Conservation (phyloP, 2,113 vertebrate genomes). For the Stigmatopora nigra region DNA sequence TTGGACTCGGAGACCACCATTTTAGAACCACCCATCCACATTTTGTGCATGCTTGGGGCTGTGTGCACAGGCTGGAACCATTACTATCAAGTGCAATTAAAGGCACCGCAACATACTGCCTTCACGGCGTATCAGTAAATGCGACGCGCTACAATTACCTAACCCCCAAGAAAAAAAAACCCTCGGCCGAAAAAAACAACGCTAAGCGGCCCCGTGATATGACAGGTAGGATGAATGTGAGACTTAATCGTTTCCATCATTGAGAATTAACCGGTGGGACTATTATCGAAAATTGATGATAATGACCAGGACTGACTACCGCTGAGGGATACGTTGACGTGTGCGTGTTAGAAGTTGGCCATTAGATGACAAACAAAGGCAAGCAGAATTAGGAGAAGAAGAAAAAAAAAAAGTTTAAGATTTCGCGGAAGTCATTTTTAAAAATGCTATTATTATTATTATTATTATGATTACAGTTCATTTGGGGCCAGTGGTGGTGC, state of each 20-base stretch:
- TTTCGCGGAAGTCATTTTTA: conserved; percentile 12
- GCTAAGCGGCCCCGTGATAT: conserved; percentile 27
- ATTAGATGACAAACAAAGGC: neutral
- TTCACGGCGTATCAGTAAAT: conserved; percentile 38
- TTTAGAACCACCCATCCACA: neutral
- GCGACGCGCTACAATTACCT: conserved; percentile 11
- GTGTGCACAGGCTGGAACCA: conserved; percentile 66
- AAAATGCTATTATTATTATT: conserved; percentile 31
- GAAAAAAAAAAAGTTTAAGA: neutral
- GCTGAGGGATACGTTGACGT: conserved; percentile 9
- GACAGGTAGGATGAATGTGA: conserved; percentile 42
- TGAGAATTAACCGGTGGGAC: conserved; percentile 44
- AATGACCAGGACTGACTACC: conserved; percentile 39
- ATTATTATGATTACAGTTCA: conserved; percentile 12
- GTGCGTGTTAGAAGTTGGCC: neutral
- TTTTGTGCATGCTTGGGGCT: conserved; percentile 51
- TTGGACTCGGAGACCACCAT: neutral
- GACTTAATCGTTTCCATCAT: conserved; percentile 60
- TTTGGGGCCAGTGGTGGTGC: neutral
- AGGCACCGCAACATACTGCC: conserved; percentile 57
- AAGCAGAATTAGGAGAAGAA: neutral
- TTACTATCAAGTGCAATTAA: conserved; percentile 70
- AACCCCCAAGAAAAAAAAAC: neutral
- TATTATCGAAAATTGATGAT: conserved; percentile 48
- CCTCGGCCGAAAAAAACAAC: neutral